Base-by-base conservation (phyloP, 2,113 vertebrate genomes). In the Brienomyrus brachyistius region DNA sequence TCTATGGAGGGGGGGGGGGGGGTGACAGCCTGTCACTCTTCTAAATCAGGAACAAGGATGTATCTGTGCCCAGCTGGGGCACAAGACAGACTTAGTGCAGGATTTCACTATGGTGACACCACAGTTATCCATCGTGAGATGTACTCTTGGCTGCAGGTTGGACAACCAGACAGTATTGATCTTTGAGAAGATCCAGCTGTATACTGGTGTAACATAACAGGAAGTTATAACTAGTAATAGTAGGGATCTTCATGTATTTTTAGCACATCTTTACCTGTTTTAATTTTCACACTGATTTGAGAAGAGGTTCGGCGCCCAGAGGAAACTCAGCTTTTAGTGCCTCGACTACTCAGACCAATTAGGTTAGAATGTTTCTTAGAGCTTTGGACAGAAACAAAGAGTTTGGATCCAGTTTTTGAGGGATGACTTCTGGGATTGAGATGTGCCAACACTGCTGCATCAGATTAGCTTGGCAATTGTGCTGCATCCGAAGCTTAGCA, bases 381-480 rank as follows among this genome's bases (percentile, higher is more conserved):
- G 23, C 45, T 83, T 84, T 43, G 52, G 10, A 10, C 21, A 17
- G 31, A 83, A 43, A 59, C 50, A 83, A 27, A 17, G 45, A 11
- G 62, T 66, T 66, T 70, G 43, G 21, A 70, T 56, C 35, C 17
- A 8, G n/a, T 74, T 88, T 62, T 88, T 23, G 4, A 50, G n/a
- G n/a, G 23, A 62, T 74, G 62, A 56, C n/a, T 88, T 74, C 62
- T 47, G 35, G 59, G 87, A 88, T 1, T 48, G 45, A 70, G 62
- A 88, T 59, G 85, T 48, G 45, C 59, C 43, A 70, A 48, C 89
- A 89, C 86, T 88, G 90, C 88, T 91, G 91, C 91, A 93, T 91
- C 90, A 91, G 94, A 94, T 95, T 94, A 94, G 92, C 93, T 86
- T 89, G 86, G 89, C 91, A 90, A 93, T 94, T 90, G 82, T 74